These are phyloP conservation scores for Lucilia sericata DNA, from an alignment of 1,140 invertebrate genomes.

Conservation along the genomic window DNA sequence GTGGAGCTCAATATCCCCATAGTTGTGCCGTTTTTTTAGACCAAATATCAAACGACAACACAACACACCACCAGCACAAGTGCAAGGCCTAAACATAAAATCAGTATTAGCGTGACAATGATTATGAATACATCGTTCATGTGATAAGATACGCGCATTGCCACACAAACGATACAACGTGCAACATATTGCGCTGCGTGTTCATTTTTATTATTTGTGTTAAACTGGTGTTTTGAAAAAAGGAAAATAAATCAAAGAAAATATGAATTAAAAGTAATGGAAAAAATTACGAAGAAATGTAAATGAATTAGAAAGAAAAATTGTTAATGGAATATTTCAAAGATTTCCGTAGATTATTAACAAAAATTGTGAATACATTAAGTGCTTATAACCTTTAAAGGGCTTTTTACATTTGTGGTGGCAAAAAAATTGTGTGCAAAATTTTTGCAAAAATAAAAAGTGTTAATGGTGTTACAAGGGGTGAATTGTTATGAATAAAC, in stretches of 20 bases:
- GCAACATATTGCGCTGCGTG: conserved; percentile 15
- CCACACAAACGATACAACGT: conserved; percentile 8
- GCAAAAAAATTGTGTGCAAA: not conserved
- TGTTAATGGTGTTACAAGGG: not conserved
- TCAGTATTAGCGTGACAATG: conserved; percentile 34
- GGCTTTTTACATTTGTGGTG: not conserved
- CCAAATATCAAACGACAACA: not conserved
- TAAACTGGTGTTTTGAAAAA: not conserved
- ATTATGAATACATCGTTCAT: conserved; percentile 27
- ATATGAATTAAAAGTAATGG: not conserved
- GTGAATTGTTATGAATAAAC: not conserved
- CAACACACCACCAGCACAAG: conserved; percentile 29
- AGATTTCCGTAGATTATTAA: too few relatives aligned
- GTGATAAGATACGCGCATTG: conserved; percentile 2
- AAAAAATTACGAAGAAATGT: not conserved
- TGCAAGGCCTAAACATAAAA: conserved; percentile 34
- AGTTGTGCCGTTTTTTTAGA: not conserved
- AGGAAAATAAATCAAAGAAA: not conserved
- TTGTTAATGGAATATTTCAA: too few relatives aligned
- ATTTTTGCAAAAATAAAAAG: not conserved
- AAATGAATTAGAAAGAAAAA: not conserved
- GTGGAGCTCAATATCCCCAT: conserved; percentile 13
- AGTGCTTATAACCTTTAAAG: too few relatives aligned
- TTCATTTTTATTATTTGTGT: not conserved
- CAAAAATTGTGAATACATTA: too few relatives aligned